Evolutionary conservation across 2,888 invertebrate species (phyloP), one percentile per base, ranked within the genome.

Genomic region (Polydrusus cervinus): DNA sequence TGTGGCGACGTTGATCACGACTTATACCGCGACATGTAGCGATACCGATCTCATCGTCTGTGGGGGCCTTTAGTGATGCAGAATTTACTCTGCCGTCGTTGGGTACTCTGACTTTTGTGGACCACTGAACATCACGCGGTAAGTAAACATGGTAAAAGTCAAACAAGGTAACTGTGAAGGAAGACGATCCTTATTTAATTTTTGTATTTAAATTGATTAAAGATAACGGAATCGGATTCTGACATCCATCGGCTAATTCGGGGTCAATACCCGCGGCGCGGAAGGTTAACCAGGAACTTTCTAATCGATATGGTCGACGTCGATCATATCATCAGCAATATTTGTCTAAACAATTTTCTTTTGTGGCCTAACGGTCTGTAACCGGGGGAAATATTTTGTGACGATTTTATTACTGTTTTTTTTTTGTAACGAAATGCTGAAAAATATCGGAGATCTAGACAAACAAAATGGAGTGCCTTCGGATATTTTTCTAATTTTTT

Each of bases 241-340:
- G 53, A 51, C 51, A 64, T 53, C 30, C 43, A 55, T 60, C 18
- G 57, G 18, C 57, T 60, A 60, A 60, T 51, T 60, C 55, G 55
- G 64, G 45, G 61, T 74, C 74, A 68, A 64, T 34, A 60, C 14
- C 64, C 74, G 74, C 67, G 45, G 64, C 67, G 61, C 61, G 73
- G 49, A 71, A 70, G 77, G 77, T 80, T 77, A 79, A 74, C 74
- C 76, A 71, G 75, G 75, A 72, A 74, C 79, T 79, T 79, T 78
- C 76, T 79, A 78, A 18, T 60, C 11, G n/a, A 60, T 11, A 10
- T 40, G 1, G 30, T 61, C 16, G n/a, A 20, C 40, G 16, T 64
- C 49, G 14, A 14, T 34, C 14, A 30, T 47, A 14, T 34, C 14
- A 30, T 47, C 64, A 3, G 40, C 10, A 38, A 49, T 45, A 60